These are phyloP conservation scores for Drosophila dives DNA, from an alignment of 2,888 invertebrate genomes.

Conservation along the genomic window DNA sequence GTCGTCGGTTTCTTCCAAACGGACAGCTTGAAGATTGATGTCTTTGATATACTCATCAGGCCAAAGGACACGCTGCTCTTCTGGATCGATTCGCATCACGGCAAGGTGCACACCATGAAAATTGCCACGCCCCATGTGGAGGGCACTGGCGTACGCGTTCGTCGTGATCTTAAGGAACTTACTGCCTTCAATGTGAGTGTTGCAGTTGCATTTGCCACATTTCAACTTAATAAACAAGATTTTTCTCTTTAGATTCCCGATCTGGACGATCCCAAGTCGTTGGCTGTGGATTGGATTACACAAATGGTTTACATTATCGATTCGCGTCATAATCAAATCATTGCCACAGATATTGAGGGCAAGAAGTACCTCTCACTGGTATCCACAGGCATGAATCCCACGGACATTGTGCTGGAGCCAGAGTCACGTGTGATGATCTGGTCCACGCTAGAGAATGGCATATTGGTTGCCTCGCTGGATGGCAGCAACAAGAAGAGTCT, in stretches of 20 bases:
- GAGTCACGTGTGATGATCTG: conserved; percentile 89
- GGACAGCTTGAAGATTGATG: conserved; percentile 87
- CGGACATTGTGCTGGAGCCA: conserved; percentile 89
- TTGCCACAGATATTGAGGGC: conserved; percentile 84
- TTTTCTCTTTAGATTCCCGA: conserved; percentile 85
- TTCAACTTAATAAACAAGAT: not conserved
- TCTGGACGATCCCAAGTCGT: conserved; percentile 89
- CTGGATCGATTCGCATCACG: conserved; percentile 85
- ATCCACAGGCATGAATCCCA: conserved; percentile 87
- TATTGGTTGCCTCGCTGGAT: conserved; percentile 89
- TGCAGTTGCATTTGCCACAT: not conserved
- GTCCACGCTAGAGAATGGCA: conserved; percentile 90
- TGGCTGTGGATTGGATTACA: conserved; percentile 90
- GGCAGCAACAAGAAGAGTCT: conserved; percentile 87
- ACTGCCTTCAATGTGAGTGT: conserved; percentile 82
- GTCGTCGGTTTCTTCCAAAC: conserved; percentile 88
- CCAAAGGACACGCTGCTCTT: conserved; percentile 84
- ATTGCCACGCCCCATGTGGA: conserved; percentile 83
- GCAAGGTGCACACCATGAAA: conserved; percentile 84
- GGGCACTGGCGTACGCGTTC: conserved; percentile 66
- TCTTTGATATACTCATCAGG: conserved; percentile 88
- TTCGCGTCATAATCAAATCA: conserved; percentile 84
- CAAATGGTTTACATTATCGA: conserved; percentile 90
- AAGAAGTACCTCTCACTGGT: conserved; percentile 83
- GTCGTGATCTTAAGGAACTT: conserved; percentile 82